Percentiles rank a stretch among this genome's conserved stretches.
Evolutionary conservation across 2,888 invertebrate species (phyloP).

Genomic region (Oconnorella tubifera): DNA sequence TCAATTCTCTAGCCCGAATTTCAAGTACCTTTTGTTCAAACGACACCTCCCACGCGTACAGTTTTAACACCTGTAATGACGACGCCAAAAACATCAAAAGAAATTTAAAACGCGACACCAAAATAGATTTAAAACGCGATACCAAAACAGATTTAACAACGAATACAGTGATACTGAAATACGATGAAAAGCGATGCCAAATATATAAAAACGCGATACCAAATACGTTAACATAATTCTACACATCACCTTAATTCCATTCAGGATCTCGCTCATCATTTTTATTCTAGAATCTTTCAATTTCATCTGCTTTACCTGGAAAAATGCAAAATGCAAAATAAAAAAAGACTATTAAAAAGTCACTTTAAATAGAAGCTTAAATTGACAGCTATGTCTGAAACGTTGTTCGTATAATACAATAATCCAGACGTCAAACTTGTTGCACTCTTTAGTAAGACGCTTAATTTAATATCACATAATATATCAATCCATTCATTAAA

Average conservation of each 20-base stretch:
- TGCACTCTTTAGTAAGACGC: too few species aligned
- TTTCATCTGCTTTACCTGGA: constrained; percentile 52
- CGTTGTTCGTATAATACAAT: too few species aligned
- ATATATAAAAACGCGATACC: background rate
- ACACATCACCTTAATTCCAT: constrained; percentile 56
- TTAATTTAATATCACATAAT: too few species aligned
- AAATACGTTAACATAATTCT: background rate
- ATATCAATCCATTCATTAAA: too few species aligned
- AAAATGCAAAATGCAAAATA: too few species aligned
- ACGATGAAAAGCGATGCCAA: background rate
- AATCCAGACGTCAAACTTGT: too few species aligned
- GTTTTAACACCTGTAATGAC: constrained; percentile 56
- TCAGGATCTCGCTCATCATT: constrained; percentile 57
- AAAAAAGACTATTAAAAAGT: too few species aligned
- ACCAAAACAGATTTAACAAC: too few species aligned
- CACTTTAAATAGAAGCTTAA: too few species aligned
- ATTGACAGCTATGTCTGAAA: too few species aligned
- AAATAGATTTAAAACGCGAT: background rate
- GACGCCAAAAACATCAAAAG: background rate
- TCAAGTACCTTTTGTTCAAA: constrained; percentile 58
- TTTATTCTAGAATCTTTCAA: constrained; percentile 56
- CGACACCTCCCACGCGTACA: constrained; percentile 62
- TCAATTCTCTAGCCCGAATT: constrained; percentile 82
- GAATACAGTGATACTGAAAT: too few species aligned
- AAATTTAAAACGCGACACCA: background rate